Base-by-base conservation (phyloP, 2,797 vertebrate genomes). In the Vespertilio murinus region DNA sequence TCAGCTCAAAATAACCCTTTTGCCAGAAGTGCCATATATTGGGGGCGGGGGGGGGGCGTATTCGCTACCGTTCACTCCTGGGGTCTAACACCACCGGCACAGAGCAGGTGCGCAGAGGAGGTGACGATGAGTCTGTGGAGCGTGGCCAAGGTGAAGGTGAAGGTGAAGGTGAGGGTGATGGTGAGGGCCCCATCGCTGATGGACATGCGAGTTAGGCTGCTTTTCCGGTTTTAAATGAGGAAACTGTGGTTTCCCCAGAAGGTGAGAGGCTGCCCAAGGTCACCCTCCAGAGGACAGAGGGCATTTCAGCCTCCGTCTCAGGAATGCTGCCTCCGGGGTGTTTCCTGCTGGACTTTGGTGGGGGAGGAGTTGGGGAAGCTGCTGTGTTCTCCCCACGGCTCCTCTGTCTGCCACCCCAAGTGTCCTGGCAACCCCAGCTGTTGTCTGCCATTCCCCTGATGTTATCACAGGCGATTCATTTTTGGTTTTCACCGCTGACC, bases 141-240 rank as follows among this genome's bases (percentile, higher is more conserved):
- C 5, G 5, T 0, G 9, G 87, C 61, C 10, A 13, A 74, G 38
- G 67, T 8, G 45, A 70, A 61, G 47, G 42, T 42, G 42, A 42
- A 42, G 42, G 42, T n/a, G n/a, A n/a, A n/a, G n/a, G 33, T 25
- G 61, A 11, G 0, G 23, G 71, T 64, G 22, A 1, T 3, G 49
- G 65, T 28, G 22, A 1, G 6, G 67, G 65, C n/a, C 40, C 56
- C 5, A 2, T 0, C 7, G 23, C 61, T 45, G 49, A 18, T n/a
- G 20, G 18, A 65, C 0, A 0, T 9, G 23, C n/a, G 13, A 8
- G 5, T 61, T 40, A 54, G 54, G 45, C 33, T 35, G 61, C 61
- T 73, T 23, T 82, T 28, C n/a, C 91, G n/a, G 47, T 73, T 94
- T 88, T 22, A 71, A 92, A 61, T n/a, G 74, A 97, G 88, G 59